These are phyloP conservation scores for Lathronympha strigana DNA, from an alignment of 2,888 invertebrate genomes.

Conservation along the genomic window DNA sequence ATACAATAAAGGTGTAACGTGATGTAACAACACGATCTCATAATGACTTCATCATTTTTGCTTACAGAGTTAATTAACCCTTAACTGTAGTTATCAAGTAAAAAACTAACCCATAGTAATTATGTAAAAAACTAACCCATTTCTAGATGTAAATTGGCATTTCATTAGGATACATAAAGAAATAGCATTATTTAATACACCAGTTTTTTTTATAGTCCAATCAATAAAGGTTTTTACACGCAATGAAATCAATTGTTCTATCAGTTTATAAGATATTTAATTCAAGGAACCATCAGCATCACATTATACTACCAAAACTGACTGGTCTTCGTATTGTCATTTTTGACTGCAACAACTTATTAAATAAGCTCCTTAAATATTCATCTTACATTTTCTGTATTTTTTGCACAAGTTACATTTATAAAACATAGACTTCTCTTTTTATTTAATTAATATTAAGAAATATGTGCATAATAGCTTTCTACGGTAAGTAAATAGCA, in stretches of 20 bases:
- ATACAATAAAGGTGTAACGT: slow-evolving; percentile 29
- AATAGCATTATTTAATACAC: slow-evolving; percentile 2
- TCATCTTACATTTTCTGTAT: not conserved
- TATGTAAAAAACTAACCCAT: slow-evolving; percentile 21
- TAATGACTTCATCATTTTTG: slow-evolving; percentile 9
- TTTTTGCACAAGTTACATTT: slow-evolving; percentile 3
- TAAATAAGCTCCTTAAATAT: not conserved
- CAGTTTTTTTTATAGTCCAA: slow-evolving; percentile 2
- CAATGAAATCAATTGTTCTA: not conserved
- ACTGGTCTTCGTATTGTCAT: slow-evolving; percentile 15
- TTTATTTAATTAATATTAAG: slow-evolving; percentile 19
- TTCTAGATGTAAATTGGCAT: slow-evolving; percentile 16
- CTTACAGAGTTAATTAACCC: not conserved
- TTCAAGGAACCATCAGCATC: not conserved
- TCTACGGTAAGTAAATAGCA: slow-evolving; percentile 19
- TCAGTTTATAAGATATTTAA: not conserved
- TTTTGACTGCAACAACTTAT: slow-evolving; percentile 21
- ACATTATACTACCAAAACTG: not conserved
- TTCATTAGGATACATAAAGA: not conserved
- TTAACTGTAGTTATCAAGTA: slow-evolving; percentile 11
- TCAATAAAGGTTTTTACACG: not conserved
- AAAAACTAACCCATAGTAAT: slow-evolving; percentile 13
- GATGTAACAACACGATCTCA: slow-evolving; percentile 21
- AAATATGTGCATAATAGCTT: slow-evolving; percentile 23
- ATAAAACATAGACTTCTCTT: slow-evolving; percentile 7